phyloP scores from a whole-genome alignment of 2,888 invertebrate species.

The Camponotus fellah region DNA sequence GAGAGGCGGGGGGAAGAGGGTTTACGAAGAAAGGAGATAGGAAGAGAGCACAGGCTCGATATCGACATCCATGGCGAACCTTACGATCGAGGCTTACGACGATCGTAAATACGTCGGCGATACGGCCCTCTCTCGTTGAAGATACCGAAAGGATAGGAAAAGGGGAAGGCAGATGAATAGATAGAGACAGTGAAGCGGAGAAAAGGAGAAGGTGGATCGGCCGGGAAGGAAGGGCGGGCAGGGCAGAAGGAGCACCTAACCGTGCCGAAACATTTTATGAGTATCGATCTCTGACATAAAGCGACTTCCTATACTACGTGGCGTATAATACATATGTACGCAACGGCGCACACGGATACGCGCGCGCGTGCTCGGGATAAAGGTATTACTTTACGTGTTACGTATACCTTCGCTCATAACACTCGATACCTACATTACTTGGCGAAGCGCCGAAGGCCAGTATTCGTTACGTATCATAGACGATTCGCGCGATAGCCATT shows the following conservation, averaged over 20 bases:
- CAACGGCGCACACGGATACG: conserved; percentile 33
- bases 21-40: conserved; percentile 43
- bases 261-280: conserved; percentile 78
- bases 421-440: conserved; percentile 62
- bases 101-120: conserved; percentile 83
- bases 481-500: conserved; percentile 58
- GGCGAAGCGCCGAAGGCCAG: conserved; percentile 57
- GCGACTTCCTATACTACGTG: conserved; percentile 62
- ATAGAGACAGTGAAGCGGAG: conserved; percentile 70
- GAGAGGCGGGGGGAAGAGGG: not conserved
- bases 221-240: conserved; percentile 31
- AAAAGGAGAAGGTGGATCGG: conserved; percentile 45
- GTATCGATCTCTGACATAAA: conserved; percentile 77
- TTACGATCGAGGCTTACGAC: conserved; percentile 82
- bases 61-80: conserved; percentile 76
- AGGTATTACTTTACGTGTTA: conserved; percentile 66
- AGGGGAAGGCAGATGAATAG: conserved; percentile 74
- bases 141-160: conserved; percentile 77
- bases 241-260: conserved; percentile 64
- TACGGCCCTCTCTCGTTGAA: conserved; percentile 78
- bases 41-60: conserved; percentile 62
- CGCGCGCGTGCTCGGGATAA: conserved; percentile 50
- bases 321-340: conserved; percentile 55
- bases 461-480: conserved; percentile 60
- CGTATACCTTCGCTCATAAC: conserved; percentile 60